Percentiles rank a stretch among this genome's conserved stretches.
Conservation (phyloP, 2,113 vertebrate genomes). For the Centrocercus urophasianus region DNA sequence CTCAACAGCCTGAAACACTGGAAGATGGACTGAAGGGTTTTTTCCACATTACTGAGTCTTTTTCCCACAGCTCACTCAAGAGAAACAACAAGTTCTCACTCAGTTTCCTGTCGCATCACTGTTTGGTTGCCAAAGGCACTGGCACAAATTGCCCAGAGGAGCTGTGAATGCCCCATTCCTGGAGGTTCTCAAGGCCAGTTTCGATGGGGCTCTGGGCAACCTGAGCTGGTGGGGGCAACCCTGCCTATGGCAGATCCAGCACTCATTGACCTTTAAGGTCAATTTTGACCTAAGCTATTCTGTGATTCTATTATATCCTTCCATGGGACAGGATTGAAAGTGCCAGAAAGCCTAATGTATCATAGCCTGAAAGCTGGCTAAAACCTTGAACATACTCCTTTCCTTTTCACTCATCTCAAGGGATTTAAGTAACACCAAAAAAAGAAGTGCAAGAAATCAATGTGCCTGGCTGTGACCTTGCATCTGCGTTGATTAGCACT, state of each 20-base stretch:
- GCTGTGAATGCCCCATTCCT: too few relatives aligned
- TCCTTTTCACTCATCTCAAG: not conserved
- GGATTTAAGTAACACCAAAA: not conserved
- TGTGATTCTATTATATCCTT: not conserved
- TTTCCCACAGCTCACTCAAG: not conserved
- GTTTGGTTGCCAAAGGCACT: not conserved
- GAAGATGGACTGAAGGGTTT: not conserved
- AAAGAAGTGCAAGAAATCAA: not conserved
- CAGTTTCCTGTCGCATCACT: not conserved
- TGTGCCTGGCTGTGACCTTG: not conserved
- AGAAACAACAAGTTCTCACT: not conserved
- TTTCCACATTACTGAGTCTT: not conserved
- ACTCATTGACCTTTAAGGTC: too few relatives aligned
- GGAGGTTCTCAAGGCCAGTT: too few relatives aligned
- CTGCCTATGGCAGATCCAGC: too few relatives aligned
- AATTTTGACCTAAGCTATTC: too few relatives aligned
- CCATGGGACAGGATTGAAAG: not conserved
- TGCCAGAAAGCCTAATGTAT: not conserved
- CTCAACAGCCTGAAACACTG: not conserved
- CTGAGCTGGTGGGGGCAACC: too few relatives aligned
- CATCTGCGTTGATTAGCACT: not conserved
- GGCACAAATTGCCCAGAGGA: too few relatives aligned
- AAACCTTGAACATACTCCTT: not conserved
- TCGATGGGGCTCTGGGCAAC: too few relatives aligned
- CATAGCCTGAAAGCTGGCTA: not conserved